phyloP scores from a whole-genome alignment of 2,888 invertebrate species.

The Amphimallon solstitiale region DNA sequence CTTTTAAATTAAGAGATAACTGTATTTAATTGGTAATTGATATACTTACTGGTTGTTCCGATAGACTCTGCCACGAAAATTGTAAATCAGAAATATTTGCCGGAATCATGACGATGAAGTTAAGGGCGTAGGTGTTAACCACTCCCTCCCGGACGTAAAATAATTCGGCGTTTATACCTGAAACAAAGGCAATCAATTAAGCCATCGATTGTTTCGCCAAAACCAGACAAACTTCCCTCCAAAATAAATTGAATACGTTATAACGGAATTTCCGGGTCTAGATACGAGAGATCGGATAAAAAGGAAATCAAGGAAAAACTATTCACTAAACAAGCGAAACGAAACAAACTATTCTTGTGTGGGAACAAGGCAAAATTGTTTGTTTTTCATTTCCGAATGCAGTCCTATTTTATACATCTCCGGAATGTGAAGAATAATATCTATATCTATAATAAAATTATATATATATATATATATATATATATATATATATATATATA shows the following conservation, averaged over 20 bases:
- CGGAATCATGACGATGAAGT: slow-evolving; percentile 83
- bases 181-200: slow-evolving; percentile 55
- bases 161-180: slow-evolving; percentile 79
- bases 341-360: slow-evolving; percentile 9
- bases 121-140: slow-evolving; percentile 86
- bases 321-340: slow-evolving; percentile 11
- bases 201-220: slow-evolving; percentile 14
- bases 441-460: too few relatives aligned
- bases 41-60: slow-evolving; percentile 74
- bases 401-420: background rate
- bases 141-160: slow-evolving; percentile 87
- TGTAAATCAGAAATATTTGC: slow-evolving; percentile 82
- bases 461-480: too few relatives aligned
- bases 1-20: too few relatives aligned
- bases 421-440: background rate
- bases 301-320: slow-evolving; percentile 3
- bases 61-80: slow-evolving; percentile 87
- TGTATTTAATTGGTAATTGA: background rate
- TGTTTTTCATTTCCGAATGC: background rate
- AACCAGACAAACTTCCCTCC: background rate
- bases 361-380: background rate
- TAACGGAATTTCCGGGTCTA: background rate
- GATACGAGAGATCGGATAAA: background rate
- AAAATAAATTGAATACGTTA: slow-evolving; percentile 17
- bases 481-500: too few relatives aligned